Evolutionary conservation across 2,797 vertebrate species (phyloP), one percentile per base, ranked within the genome.

Genomic region (Crocodylus rhombifer): DNA sequence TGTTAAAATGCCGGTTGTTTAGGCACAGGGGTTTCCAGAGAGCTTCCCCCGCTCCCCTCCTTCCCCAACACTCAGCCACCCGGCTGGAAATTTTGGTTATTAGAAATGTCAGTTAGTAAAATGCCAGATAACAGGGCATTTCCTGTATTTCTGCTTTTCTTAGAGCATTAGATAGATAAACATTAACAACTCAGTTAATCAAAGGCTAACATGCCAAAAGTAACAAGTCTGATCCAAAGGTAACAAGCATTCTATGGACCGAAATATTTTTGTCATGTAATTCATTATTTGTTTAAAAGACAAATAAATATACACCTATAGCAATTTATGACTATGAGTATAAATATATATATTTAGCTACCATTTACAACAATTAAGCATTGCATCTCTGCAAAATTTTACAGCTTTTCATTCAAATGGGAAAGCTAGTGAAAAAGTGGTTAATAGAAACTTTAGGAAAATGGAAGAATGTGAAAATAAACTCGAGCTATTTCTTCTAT

Each of bases 391-490:
- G 42, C 42, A 51, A 10, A 51, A 9, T 51, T 51, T 51, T 51
- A 51, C 42, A 51, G 42, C 10, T 51, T 51, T 51, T 51, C 42
- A 89, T 73, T n/a, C 51, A 86, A 80, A 84, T 36, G 89, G 69
- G 81, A 92, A 88, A 90, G 73, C 42, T 14, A 82, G 83, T 73
- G 63, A 89, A 69, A 92, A 94, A 92, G 62, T 85, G 76, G 78
- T 95, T 86, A 95, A 91, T 23, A 63, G 80, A 81, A 95, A 82
- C 82, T 92, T 82, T 81, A 67, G 77, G 92, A 94, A 90, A 94
- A 94, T 55, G 69, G 57, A 76, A 84, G 84, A 92, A 86, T 17
- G 82, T 77, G 81, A 81, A 93, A 95, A 96, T 93, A 95, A 95
- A 69, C 81, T 79, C 69, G 85, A 0, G 0, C 93, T 92, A 92